Conservation (phyloP, 2,797 vertebrate genomes). For the Agapornis canus region DNA sequence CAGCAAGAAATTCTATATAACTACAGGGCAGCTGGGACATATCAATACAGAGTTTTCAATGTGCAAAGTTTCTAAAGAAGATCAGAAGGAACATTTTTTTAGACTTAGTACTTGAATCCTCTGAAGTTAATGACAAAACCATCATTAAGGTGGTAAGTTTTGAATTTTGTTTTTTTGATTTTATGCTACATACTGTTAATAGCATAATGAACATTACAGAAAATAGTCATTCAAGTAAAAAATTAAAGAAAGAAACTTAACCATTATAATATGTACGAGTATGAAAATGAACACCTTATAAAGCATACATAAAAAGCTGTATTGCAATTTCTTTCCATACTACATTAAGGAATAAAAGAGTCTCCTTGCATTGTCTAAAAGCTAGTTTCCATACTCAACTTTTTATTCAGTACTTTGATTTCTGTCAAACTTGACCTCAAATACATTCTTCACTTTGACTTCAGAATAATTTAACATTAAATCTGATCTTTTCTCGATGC, state of each 20-base stretch:
- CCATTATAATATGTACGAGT: not conserved
- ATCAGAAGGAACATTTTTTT: not conserved
- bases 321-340: not conserved
- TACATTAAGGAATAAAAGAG: not conserved
- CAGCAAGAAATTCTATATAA: not conserved
- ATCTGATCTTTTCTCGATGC: not conserved
- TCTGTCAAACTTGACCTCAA: not conserved
- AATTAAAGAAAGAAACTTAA: not conserved
- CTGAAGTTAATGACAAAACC: not conserved
- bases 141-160: not conserved
- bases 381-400: not conserved
- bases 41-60: not conserved
- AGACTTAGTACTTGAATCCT: not conserved
- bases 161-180: not conserved
- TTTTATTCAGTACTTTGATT: not conserved
- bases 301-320: not conserved
- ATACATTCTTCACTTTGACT: not conserved
- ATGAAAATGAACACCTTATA: not conserved
- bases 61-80: not conserved
- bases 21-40: not conserved
- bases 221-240: not conserved
- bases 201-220: not conserved
- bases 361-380: not conserved
- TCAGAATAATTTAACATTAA: not conserved
- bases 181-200: not conserved